Evolutionary conservation across 1,140 invertebrate species (phyloP).

Genomic region (Aphelinus atriplicis): DNA sequence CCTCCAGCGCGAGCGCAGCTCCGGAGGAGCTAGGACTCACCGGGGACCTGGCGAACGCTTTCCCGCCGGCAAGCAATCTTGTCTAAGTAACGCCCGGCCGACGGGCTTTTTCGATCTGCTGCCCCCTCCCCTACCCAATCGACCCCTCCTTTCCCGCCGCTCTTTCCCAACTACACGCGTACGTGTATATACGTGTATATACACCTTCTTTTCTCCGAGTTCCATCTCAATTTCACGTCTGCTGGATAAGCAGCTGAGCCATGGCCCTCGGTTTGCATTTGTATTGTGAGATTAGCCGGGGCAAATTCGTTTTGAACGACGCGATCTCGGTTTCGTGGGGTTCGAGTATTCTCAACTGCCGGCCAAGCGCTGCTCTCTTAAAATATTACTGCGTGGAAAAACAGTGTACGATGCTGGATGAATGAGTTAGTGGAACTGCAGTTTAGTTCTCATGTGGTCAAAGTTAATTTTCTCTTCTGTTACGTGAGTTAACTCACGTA

Average conservation of each 20-base stretch:
- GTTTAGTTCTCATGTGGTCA: too few relatives aligned
- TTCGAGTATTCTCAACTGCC: too few relatives aligned
- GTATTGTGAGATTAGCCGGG: neutral
- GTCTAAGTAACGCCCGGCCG: conserved; percentile 43
- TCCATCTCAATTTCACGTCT: neutral
- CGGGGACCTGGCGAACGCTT: conserved; percentile 54
- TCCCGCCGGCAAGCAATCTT: conserved; percentile 50
- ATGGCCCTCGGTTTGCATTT: neutral
- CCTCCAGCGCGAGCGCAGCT: conserved; percentile 37
- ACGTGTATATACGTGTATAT: neutral
- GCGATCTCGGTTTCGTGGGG: too few relatives aligned
- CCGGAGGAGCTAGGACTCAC: conserved; percentile 56
- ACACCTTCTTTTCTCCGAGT: conserved; percentile 25
- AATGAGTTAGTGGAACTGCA: too few relatives aligned
- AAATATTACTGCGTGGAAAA: too few relatives aligned
- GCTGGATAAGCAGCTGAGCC: too few relatives aligned
- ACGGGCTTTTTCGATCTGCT: conserved; percentile 38
- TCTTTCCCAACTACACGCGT: conserved; percentile 39
- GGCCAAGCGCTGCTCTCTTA: too few relatives aligned
- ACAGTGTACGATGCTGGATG: too few relatives aligned
- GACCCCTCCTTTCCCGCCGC: conserved; percentile 19
- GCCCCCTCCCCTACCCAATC: conserved; percentile 2
- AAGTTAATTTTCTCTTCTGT: too few relatives aligned
- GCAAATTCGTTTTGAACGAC: too few relatives aligned
- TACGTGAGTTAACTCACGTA: too few relatives aligned